Base-by-base conservation (phyloP, 2,888 invertebrate species). In the Dioctria linearis region DNA sequence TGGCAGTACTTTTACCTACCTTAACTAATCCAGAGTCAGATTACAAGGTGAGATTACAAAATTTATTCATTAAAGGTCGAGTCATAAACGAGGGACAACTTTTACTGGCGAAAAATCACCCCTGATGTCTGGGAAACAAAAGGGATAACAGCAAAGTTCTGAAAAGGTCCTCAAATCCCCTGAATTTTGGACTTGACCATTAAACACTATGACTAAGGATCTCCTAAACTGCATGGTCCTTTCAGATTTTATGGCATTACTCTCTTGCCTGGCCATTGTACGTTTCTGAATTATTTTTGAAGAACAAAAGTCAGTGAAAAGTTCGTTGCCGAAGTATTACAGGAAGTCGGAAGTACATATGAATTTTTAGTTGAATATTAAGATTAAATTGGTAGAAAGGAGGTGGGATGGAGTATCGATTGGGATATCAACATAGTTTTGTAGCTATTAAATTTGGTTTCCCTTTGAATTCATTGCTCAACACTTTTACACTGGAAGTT, bases 41-140 rank as follows among this genome's bases (percentile, higher is more conserved):
- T 69, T 69, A 69, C 69, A 39, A 46, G 13, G 25, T 51, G 69
- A n/a, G 69, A 69, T 69, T 69, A 69, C 51, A 46, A 69, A 69
- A 69, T 69, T 69, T 69, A 69, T 69, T 69, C 69, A 69, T 69
- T 69, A 69, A 51, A 2, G 25, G 25, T 25, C 25, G 39, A 69
- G 69, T 69, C 69, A 69, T 69, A 51, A 54, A 49, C 51, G 43
- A 69, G 51, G 51, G 49, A 69, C 69, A 69, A 69, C 51, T 69
- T 69, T 69, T 39, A n/a, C 69, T 9, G 69, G 69, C 69, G 69
- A 69, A 69, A 69, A 69, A 51, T 69, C 69, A 69, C 69, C 69
- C 69, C 51, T 39, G 43, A 40, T 8, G 39, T 42, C 65, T 9
- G 57, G 57, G 37, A 69, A 69, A 69, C 69, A 69, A 69, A 69